These are phyloP conservation scores for Alauda arvensis DNA, from an alignment of 2,797 vertebrate genomes.

Conservation along the genomic window DNA sequence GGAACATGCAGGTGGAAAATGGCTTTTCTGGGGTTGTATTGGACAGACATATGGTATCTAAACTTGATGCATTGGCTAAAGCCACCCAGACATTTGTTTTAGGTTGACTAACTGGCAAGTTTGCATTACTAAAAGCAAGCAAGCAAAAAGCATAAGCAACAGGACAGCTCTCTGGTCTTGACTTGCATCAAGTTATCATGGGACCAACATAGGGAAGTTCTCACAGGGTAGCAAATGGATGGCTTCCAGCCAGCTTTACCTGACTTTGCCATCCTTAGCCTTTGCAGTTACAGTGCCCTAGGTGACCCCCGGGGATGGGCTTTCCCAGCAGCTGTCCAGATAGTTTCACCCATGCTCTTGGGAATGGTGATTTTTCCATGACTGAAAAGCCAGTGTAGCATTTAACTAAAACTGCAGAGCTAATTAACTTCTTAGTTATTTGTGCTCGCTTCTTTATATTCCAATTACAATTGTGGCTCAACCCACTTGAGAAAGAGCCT, in stretches of 20 bases:
- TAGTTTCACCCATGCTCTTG: not conserved
- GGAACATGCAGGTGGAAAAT: not conserved
- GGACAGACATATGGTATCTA: no score
- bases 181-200: not conserved
- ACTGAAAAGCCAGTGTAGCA: not conserved
- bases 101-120: no score
- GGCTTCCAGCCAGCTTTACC: not conserved
- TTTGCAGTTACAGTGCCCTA: not conserved
- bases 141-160: no score
- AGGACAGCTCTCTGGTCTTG: not conserved
- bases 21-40: no score
- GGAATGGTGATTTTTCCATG: not conserved
- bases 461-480: not conserved
- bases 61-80: no score
- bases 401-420: not conserved
- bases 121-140: no score
- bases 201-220: not conserved
- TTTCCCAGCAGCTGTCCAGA: not conserved
- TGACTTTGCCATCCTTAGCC: not conserved
- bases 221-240: not conserved
- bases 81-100: no score
- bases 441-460: constrained; percentile 25
- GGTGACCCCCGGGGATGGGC: not conserved
- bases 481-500: not conserved
- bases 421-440: constrained; percentile 26